A percentile compares a stretch with the other conserved stretches of the same genome.
Evolutionary conservation across 2,113 vertebrate genomes (phyloP).

Genomic region (Ageneiosus marmoratus): DNA sequence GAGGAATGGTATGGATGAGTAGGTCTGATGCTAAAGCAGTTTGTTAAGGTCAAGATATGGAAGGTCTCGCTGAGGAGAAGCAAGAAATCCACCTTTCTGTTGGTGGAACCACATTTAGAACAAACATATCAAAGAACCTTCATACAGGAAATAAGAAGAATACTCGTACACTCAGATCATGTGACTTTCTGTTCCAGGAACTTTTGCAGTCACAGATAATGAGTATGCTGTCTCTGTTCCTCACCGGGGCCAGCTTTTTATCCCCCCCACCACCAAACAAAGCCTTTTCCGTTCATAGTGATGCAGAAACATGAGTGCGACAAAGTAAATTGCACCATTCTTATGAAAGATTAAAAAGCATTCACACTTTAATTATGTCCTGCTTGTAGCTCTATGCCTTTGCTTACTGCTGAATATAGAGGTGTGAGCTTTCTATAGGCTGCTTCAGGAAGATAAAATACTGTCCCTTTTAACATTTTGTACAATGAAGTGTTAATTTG

Average conservation of each 20-base stretch:
- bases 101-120: slow-evolving; percentile 56
- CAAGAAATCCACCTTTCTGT: not conserved
- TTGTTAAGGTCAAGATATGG: slow-evolving; percentile 59
- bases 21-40: slow-evolving; percentile 51
- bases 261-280: slow-evolving; percentile 61
- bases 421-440: slow-evolving; percentile 61
- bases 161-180: slow-evolving; percentile 67
- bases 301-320: slow-evolving; percentile 58
- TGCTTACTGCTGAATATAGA: slow-evolving; percentile 65
- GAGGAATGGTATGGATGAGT: slow-evolving; percentile 62
- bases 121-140: slow-evolving; percentile 67
- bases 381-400: slow-evolving; percentile 68
- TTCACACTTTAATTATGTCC: slow-evolving; percentile 72
- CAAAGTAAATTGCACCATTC: slow-evolving; percentile 66
- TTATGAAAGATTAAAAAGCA: slow-evolving; percentile 68
- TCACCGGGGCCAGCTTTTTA: slow-evolving; percentile 55
- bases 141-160: slow-evolving; percentile 51
- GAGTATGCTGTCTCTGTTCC: slow-evolving; percentile 64
- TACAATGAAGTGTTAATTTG: slow-evolving; percentile 52
- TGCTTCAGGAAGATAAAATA: slow-evolving; percentile 53
- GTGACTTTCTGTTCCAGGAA: slow-evolving; percentile 68
- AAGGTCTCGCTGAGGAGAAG: slow-evolving; percentile 47
- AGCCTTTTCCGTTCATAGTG: slow-evolving; percentile 69
- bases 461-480: slow-evolving; percentile 49
- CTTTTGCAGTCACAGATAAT: slow-evolving; percentile 72